These are phyloP conservation scores for Caradrina clavipalpis DNA, from an alignment of 2,888 invertebrate genomes.

Conservation along the genomic window DNA sequence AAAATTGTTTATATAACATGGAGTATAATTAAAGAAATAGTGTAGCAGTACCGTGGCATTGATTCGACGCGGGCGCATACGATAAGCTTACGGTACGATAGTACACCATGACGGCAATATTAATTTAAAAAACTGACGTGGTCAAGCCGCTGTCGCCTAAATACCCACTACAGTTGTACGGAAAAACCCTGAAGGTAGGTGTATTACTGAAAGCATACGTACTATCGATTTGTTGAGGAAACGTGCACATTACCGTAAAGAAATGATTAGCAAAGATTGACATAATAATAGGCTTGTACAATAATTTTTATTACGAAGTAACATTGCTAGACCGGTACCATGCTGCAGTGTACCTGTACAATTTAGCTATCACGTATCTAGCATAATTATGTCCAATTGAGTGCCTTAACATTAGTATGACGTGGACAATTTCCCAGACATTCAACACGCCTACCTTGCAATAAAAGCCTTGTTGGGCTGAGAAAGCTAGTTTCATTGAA, in stretches of 20 bases:
- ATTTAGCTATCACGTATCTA: background rate
- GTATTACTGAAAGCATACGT: background rate
- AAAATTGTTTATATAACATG: conserved; percentile 26
- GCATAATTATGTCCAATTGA: background rate
- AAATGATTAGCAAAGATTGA: conserved; percentile 15
- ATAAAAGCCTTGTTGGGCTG: conserved; percentile 8
- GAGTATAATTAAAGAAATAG: conserved; percentile 45
- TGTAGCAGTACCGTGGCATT: conserved; percentile 33
- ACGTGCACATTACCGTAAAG: conserved; percentile 3
- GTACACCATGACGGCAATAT: conserved; percentile 34
- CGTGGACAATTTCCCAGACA: background rate
- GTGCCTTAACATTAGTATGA: background rate
- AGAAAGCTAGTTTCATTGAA: conserved; percentile 8
- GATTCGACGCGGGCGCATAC: conserved; percentile 38
- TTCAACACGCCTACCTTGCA: conserved; percentile 23
- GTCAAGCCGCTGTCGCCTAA: conserved; percentile 3
- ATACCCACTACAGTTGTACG: background rate
- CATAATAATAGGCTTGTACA: too few species aligned
- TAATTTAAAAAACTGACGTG: conserved; percentile 50
- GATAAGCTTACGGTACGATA: conserved; percentile 40
- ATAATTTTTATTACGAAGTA: conserved; percentile 5
- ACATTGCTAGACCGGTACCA: background rate
- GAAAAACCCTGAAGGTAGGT: background rate
- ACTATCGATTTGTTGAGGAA: conserved; percentile 19
- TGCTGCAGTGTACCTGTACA: background rate